Evolutionary conservation across 2,797 vertebrate species (phyloP).

Genomic region (Protonibea diacanthus): DNA sequence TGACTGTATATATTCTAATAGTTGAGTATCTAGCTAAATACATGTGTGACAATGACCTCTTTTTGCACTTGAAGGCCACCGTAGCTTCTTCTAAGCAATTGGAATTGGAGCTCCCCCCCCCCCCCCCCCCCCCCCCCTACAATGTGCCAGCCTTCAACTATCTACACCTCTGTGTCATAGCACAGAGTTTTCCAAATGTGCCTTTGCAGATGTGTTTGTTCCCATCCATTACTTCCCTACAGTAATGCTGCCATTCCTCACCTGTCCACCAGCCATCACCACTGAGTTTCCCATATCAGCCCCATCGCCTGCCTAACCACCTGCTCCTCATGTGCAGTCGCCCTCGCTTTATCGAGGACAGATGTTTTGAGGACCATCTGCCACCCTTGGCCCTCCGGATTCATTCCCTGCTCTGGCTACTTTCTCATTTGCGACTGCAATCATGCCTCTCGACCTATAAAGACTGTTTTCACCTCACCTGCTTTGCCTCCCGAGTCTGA

Average conservation of each 20-base stretch:
- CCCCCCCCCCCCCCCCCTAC: too few species aligned
- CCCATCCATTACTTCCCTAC: background rate
- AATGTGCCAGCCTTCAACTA: too few species aligned
- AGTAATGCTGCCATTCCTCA: conserved; percentile 4
- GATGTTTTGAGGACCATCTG: conserved; percentile 63
- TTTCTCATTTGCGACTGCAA: conserved; percentile 56
- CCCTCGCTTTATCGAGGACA: conserved; percentile 37
- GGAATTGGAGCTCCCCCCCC: too few species aligned
- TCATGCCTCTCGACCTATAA: conserved; percentile 44
- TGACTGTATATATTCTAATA: too few species aligned
- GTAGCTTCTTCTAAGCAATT: too few species aligned
- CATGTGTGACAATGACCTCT: too few species aligned
- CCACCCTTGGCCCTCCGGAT: conserved; percentile 32
- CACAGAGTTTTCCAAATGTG: background rate
- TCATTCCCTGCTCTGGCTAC: conserved; percentile 46
- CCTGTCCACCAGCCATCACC: conserved; percentile 43
- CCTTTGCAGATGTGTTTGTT: background rate
- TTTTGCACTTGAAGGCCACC: too few species aligned
- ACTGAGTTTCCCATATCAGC: conserved; percentile 10
- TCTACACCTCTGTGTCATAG: too few species aligned
- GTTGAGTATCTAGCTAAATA: too few species aligned
- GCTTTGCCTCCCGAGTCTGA: conserved; percentile 6
- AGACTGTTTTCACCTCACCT: conserved; percentile 26
- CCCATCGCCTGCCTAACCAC: conserved; percentile 21
- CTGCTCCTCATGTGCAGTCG: conserved; percentile 48